phyloP scores from a whole-genome alignment of 1,140 invertebrate genomes.

The Argopecten irradians region DNA sequence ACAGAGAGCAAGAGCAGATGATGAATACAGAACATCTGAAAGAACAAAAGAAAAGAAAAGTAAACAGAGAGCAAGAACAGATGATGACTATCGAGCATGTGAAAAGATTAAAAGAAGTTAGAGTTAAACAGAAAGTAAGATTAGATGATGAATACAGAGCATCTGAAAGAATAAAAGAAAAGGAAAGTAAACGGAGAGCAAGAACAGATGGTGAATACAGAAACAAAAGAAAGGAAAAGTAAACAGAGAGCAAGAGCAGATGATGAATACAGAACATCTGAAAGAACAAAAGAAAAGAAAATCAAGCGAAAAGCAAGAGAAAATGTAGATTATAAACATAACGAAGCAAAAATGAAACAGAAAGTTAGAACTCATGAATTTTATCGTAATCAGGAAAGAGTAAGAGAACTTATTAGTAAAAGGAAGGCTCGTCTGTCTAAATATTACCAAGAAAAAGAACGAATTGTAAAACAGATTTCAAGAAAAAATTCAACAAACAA shows the following conservation, averaged over 20 bases:
- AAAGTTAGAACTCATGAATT: neutral
- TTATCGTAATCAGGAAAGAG: neutral
- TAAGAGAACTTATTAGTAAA: neutral
- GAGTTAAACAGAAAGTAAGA: neutral
- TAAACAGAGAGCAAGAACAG: too few species aligned
- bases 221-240: slow-evolving; percentile 28
- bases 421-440: slow-evolving; percentile 4
- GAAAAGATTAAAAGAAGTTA: neutral
- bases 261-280: slow-evolving; percentile 21
- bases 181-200: slow-evolving; percentile 33
- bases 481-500: slow-evolving; percentile 26
- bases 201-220: slow-evolving; percentile 27
- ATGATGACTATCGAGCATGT: neutral
- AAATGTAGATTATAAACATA: too few species aligned
- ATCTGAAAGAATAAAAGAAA: neutral
- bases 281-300: slow-evolving; percentile 28
- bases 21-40: neutral
- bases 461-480: slow-evolving; percentile 31
- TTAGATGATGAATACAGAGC: neutral
- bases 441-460: slow-evolving; percentile 35
- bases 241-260: neutral
- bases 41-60: slow-evolving; percentile 1
- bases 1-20: slow-evolving; percentile 29
- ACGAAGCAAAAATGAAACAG: slow-evolving; percentile 3
- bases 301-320: slow-evolving; percentile 42